phyloP scores from a whole-genome alignment of 2,797 vertebrate species.

The Brachyrhaphis roseni region DNA sequence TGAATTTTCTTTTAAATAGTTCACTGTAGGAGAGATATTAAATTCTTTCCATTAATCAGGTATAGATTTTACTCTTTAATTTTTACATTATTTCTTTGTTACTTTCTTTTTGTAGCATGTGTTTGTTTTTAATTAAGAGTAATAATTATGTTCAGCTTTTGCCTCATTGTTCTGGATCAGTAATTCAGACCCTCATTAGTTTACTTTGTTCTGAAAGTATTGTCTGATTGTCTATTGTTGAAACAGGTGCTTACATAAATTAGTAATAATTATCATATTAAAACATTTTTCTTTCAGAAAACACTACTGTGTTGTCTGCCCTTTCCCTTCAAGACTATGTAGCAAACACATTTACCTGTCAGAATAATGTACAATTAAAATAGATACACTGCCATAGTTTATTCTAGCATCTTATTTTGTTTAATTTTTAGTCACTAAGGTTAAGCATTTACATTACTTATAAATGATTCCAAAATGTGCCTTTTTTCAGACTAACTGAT shows the following conservation, averaged over 20 bases:
- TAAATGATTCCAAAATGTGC: neutral
- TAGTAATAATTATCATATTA: neutral
- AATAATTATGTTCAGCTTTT: slow-evolving; percentile 13
- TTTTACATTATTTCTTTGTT: neutral
- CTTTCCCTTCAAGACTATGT: neutral
- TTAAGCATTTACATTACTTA: neutral
- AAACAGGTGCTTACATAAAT: slow-evolving; percentile 4
- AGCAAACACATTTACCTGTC: neutral
- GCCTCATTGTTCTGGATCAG: neutral
- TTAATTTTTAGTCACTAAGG: neutral
- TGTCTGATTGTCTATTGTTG: neutral
- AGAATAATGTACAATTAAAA: neutral
- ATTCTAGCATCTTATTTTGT: neutral
- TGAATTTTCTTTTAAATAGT: neutral
- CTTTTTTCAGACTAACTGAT: neutral
- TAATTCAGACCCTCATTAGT: slow-evolving; percentile 7
- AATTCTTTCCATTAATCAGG: neutral
- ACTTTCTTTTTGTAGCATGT: neutral
- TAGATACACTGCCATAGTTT: neutral
- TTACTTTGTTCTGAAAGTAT: slow-evolving; percentile 9
- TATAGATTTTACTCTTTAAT: neutral
- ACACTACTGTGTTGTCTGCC: neutral
- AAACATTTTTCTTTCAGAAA: neutral
- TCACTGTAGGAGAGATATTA: neutral
- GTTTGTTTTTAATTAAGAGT: slow-evolving; percentile 1